A percentile compares a stretch with the other conserved stretches of the same genome.
Evolutionary conservation across 1,140 invertebrate genomes (phyloP).

Genomic region (Mamestra configurata): DNA sequence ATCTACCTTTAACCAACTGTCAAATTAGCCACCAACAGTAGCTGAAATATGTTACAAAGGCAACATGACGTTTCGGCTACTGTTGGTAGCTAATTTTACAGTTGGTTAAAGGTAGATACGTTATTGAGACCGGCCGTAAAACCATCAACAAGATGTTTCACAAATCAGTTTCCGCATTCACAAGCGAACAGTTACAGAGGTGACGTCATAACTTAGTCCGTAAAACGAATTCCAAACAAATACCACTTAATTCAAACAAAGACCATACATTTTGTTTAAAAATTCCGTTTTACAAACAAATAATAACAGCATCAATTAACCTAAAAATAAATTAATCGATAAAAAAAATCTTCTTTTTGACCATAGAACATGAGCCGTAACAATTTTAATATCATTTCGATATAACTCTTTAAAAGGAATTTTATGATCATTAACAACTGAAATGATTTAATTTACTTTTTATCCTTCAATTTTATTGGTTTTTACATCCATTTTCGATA

Average conservation of each 20-base stretch:
- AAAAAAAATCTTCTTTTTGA: slow-evolving; percentile 71
- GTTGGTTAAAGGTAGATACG: too few species aligned
- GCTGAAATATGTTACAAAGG: too few species aligned
- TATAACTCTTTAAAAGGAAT: slow-evolving; percentile 78
- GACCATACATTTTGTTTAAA: slow-evolving; percentile 55
- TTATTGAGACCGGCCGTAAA: too few species aligned
- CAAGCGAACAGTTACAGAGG: slow-evolving; percentile 44
- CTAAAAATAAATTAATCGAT: slow-evolving; percentile 83
- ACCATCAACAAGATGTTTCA: not conserved
- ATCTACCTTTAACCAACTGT: too few species aligned
- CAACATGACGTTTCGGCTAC: too few species aligned
- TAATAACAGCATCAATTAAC: slow-evolving; percentile 78
- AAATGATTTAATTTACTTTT: slow-evolving; percentile 8
- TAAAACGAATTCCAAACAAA: slow-evolving; percentile 72
- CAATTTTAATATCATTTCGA: slow-evolving; percentile 87
- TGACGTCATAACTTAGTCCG: slow-evolving; percentile 62
- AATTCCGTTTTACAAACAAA: slow-evolving; percentile 64
- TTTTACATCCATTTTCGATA: slow-evolving; percentile 11
- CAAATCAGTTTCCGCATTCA: not conserved
- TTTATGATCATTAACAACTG: slow-evolving; percentile 68
- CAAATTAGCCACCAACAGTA: too few species aligned
- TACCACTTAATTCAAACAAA: slow-evolving; percentile 58
- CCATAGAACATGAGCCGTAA: slow-evolving; percentile 80
- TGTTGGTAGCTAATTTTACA: too few species aligned
- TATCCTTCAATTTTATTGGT: not conserved